Evolutionary conservation across 2,797 vertebrate species (phyloP), one percentile per base, ranked within the genome.

Genomic region (Muscicapa comitata): DNA sequence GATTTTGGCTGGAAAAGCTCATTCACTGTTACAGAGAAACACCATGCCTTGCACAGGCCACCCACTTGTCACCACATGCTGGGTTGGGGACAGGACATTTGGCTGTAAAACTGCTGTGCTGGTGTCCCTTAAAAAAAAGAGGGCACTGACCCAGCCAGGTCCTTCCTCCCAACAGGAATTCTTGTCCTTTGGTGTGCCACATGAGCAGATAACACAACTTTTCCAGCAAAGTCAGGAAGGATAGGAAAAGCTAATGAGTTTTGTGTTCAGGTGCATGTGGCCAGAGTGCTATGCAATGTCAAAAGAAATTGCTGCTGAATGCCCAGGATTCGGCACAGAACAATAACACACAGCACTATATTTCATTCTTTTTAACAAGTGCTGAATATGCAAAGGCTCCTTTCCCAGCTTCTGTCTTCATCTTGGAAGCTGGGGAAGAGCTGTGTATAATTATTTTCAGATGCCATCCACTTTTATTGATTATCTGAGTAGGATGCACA

Each of bases 351-450:
- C 29, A 43, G 29, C 2, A 1, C 66, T 63, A 20, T 94, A 95
- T 93, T 95, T 97, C 90, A 95, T 84, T 86, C 33, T 53, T 93
- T 93, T 88, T 93, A 97, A 96, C 90, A 90, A 96, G 93, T 95
- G 95, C 86, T 95, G 95, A 97, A 82, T 88, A 70, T 57, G 94
- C 90, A 90, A 86, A 95, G 93, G 85, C 90, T 96, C 82, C 57
- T 58, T 97, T 96, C 79, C 93, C 95, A 92, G 93, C 90, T 96
- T 95, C 91, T 90, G 93, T 91, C 94, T 96, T 92, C 0, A 0
- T 93, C 86, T 86, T 86, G 90, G 90, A 94, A 93, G 88, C 59
- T 26, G 25, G 35, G 24, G 9, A 83, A 65, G 70, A 73, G 43
- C 45, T 43, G 33, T 54, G 26, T 75, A 11, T 83, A 45, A 84